Conservation (phyloP, 2,113 vertebrate genomes). For the Heteronetta atricapilla region DNA sequence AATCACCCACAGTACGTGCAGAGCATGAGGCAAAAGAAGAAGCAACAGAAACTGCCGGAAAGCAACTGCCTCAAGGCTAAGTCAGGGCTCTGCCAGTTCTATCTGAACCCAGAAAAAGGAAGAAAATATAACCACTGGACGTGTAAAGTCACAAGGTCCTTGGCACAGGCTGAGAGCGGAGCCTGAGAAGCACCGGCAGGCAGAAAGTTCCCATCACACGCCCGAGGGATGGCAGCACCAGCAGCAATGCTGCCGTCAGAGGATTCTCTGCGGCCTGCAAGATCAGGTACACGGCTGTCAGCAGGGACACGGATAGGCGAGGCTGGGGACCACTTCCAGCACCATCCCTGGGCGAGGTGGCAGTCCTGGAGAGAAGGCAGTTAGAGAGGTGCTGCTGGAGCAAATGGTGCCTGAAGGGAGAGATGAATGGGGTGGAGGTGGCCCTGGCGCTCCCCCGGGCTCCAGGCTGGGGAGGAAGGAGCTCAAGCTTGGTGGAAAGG, state of each 20-base stretch:
- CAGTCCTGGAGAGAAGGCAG: not conserved
- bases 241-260: not conserved
- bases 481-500: not conserved
- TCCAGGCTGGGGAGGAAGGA: not conserved
- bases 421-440: fast-evolving
- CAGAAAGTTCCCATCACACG: slow-evolving; percentile 12
- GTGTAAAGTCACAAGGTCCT: not conserved
- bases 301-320: not conserved
- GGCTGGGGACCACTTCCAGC: not conserved
- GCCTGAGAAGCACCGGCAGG: not conserved
- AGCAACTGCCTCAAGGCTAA: not conserved
- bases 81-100: fast-evolving
- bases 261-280: not conserved
- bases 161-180: not conserved
- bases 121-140: not conserved
- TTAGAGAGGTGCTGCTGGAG: not conserved
- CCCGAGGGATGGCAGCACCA: not conserved
- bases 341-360: fast-evolving
- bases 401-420: not conserved
- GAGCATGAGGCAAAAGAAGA: not conserved
- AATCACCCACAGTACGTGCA: not conserved
- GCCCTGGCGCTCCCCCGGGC: not conserved
- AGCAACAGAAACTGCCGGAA: not conserved
- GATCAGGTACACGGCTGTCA: not conserved
- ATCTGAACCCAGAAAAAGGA: not conserved